Evolutionary conservation across 2,797 vertebrate genomes (phyloP).

Genomic region (Micropoecilia bifurca): DNA sequence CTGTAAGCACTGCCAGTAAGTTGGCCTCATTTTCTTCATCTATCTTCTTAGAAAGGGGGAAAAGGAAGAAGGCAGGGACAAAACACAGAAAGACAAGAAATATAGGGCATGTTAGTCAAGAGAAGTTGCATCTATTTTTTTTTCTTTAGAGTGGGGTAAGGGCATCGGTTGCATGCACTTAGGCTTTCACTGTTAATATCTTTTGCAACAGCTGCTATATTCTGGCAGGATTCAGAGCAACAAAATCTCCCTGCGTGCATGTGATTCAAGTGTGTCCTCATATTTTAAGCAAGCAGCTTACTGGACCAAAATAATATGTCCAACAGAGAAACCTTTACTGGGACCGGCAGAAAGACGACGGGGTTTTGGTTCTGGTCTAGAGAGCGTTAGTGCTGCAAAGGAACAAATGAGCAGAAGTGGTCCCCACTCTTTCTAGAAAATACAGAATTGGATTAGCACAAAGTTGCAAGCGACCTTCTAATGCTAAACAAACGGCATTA

Average conservation of each 20-base stretch:
- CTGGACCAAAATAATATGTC: slow-evolving; percentile 86
- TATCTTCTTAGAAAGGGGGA: slow-evolving; percentile 90
- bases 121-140: slow-evolving; percentile 60
- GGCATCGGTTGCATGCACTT: slow-evolving; percentile 59
- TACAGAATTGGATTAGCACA: slow-evolving; percentile 39
- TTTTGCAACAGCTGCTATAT: slow-evolving; percentile 44
- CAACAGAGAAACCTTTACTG: slow-evolving; percentile 83
- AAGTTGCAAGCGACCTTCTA: slow-evolving; percentile 65
- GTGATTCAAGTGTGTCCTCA: slow-evolving; percentile 84
- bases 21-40: slow-evolving; percentile 99
- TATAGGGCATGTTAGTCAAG: slow-evolving; percentile 81
- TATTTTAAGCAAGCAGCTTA: slow-evolving; percentile 85
- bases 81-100: slow-evolving; percentile 63
- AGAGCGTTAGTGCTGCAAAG: slow-evolving; percentile 32
- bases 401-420: slow-evolving; percentile 64
- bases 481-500: slow-evolving; percentile 60
- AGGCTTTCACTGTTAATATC: slow-evolving; percentile 67
- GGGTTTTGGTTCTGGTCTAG: slow-evolving; percentile 28
- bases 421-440: slow-evolving; percentile 46
- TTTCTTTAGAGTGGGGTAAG: slow-evolving; percentile 38
- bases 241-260: slow-evolving; percentile 68
- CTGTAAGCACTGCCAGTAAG: slow-evolving; percentile 98
- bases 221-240: slow-evolving; percentile 69
- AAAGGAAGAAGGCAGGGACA: slow-evolving; percentile 41
- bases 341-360: slow-evolving; percentile 74